Base-by-base conservation (phyloP, 2,797 vertebrate genomes). In the Corythornis leucogaster region DNA sequence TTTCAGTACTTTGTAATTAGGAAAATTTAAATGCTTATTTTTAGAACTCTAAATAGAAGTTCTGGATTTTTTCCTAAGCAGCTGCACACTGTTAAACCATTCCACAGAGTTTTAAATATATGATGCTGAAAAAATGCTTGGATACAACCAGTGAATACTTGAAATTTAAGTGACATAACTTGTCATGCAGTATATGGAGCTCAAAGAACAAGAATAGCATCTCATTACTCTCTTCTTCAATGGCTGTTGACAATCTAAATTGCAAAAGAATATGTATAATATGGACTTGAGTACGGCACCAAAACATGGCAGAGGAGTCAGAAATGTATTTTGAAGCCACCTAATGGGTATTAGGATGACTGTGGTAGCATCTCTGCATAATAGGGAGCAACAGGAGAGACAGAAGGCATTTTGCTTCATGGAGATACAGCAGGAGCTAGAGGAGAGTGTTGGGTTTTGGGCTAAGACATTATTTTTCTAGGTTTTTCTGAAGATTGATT, bases 81-180 rank as follows among this genome's bases (percentile, higher is more conserved):
- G 93, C 93, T 96, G 94, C 92, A 93, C 50, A 43, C 57, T 92
- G 81, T 76, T 94, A 96, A 95, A 45, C 78, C 62, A 62, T 92
- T 97, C 92, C 82, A 92, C 24, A 86, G 26, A 33, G 42, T 76
- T 96, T 95, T 79, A 92, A 96, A 89, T 93, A 90, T 54, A 74
- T 30, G 81, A 93, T 66, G 58, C 77, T 89, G 85, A 85, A 61
- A 94, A 93, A 93, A 95, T 79, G 19, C 81, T 77, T 58, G 85
- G 67, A 94, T 90, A 63, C 40, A 92, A 92, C 45, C 55, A 93
- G 85, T 62, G 69, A 63, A 71, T 66, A 77, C 28, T 91, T 92
- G 45, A 96, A 96, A 97, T 95, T 79, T 96, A 97, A 96, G 95
- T 96, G 96, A 89, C 62, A 86, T 58, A 88, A 89, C 77, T 94